A percentile compares a stretch with the other conserved stretches of the same genome.
Conservation (phyloP, 2,888 invertebrate genomes). For the Branchellion lobata region DNA sequence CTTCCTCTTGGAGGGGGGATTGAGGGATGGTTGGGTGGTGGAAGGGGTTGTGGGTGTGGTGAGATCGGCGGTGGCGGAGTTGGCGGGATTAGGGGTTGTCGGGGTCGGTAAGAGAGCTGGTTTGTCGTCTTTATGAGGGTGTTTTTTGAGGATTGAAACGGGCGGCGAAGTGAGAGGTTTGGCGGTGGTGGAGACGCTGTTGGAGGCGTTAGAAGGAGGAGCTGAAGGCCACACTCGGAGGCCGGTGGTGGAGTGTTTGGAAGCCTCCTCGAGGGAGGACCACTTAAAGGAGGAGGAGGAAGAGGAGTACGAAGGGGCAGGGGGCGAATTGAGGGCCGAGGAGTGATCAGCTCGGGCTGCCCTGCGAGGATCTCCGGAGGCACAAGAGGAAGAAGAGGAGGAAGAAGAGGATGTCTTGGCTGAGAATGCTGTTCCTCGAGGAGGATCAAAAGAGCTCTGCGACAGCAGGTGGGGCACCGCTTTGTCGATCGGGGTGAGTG, state of each 20-base stretch:
- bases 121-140: slow-evolving; percentile 30
- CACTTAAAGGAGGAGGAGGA: background rate
- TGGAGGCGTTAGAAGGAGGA: background rate
- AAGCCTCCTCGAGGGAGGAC: background rate
- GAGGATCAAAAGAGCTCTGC: no score
- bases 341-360: background rate
- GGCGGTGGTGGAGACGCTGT: background rate
- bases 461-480: no score
- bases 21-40: background rate
- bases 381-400: background rate
- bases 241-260: no score
- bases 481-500: no score
- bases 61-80: background rate
- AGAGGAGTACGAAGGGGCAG: background rate
- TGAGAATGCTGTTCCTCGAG: background rate
- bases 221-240: background rate
- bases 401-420: background rate
- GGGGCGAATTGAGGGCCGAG: background rate
- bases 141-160: slow-evolving; percentile 51
- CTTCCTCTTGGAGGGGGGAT: slow-evolving; percentile 27
- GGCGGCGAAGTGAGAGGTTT: slow-evolving; percentile 46
- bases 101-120: background rate
- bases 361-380: slow-evolving; percentile 23
- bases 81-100: background rate
- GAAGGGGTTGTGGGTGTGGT: slow-evolving; percentile 7